Conservation (phyloP, 2,113 vertebrate genomes). For the Sterna hirundo region DNA sequence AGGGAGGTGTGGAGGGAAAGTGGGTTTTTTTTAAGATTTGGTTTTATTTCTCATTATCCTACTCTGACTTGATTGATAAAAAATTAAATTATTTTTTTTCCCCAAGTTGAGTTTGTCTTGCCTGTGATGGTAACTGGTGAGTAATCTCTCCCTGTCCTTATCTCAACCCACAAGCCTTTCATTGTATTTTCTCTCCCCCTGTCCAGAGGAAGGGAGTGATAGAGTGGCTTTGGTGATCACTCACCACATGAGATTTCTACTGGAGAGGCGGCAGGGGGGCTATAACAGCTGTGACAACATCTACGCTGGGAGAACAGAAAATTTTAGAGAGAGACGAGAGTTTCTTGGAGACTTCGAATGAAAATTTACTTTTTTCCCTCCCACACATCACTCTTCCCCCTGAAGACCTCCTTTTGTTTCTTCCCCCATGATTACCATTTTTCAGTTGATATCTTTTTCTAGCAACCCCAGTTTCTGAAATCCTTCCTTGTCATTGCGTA, state of each 20-base stretch:
- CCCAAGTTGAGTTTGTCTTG: neutral
- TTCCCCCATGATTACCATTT: neutral
- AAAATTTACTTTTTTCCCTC: neutral
- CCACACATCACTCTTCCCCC: neutral
- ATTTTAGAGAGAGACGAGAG: neutral
- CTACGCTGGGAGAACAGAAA: neutral
- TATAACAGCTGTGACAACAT: neutral
- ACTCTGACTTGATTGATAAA: neutral
- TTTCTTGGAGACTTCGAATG: neutral
- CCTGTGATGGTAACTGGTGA: neutral
- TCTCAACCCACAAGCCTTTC: neutral
- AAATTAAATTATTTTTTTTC: neutral
- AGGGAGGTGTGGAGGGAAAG: neutral
- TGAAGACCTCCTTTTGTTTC: neutral
- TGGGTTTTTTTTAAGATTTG: neutral
- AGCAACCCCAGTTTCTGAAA: neutral
- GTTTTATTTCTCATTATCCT: neutral
- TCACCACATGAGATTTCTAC: neutral
- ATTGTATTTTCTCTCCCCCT: neutral
- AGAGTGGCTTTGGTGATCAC: neutral
- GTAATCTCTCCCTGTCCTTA: neutral
- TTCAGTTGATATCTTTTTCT: neutral
- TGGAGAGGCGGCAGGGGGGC: fast-evolving
- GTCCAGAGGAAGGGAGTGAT: neutral
- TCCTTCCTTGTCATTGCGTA: neutral